phyloP scores from a whole-genome alignment of 2,113 vertebrate species.

The Cacatua alba region DNA sequence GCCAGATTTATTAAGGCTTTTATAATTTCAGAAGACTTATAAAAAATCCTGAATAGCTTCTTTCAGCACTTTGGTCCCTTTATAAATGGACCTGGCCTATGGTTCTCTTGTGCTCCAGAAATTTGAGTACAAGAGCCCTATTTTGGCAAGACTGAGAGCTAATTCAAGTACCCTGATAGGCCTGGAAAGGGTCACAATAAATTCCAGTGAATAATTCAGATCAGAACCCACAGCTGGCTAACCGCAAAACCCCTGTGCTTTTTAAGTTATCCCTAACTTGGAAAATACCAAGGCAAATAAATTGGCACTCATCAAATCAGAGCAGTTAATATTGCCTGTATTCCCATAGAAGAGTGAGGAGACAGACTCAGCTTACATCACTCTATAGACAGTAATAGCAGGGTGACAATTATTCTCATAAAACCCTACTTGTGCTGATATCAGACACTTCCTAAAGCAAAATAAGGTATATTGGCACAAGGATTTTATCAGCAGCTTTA shows the following conservation, averaged over 20 bases:
- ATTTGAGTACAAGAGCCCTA: conserved; percentile 13
- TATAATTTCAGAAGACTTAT: background rate
- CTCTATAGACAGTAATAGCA: background rate
- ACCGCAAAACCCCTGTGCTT: background rate
- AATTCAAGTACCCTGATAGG: background rate
- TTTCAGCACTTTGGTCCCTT: conserved; percentile 22
- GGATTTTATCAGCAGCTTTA: background rate
- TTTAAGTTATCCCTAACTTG: background rate
- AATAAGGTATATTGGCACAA: background rate
- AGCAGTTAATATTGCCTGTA: background rate
- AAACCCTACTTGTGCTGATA: background rate
- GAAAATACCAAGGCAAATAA: background rate
- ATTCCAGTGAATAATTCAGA: background rate
- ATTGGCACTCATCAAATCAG: background rate
- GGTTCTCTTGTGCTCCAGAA: conserved; percentile 10
- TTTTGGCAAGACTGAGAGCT: background rate
- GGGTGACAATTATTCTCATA: background rate
- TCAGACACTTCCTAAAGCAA: background rate
- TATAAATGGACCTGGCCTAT: background rate
- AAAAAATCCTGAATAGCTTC: conserved; percentile 31
- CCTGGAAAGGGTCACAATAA: background rate
- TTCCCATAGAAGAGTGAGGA: background rate
- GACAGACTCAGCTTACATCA: background rate
- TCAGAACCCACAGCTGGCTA: background rate
- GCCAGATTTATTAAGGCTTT: background rate